Evolutionary conservation across 2,797 vertebrate genomes (phyloP).

Genomic region (Pipistrellus kuhlii): DNA sequence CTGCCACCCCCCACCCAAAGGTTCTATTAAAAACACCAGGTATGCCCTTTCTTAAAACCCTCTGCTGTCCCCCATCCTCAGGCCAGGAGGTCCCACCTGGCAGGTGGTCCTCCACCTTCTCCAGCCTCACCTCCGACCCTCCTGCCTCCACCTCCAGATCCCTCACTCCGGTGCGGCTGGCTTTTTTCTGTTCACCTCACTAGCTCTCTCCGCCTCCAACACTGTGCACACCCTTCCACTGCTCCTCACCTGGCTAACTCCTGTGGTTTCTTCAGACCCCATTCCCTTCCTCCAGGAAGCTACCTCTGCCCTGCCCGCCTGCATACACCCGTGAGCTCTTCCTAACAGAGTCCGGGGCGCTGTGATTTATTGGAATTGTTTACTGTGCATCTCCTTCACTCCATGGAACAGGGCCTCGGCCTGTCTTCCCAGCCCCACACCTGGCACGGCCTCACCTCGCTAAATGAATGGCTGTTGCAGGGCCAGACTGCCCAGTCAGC

Average conservation of each 20-base stretch:
- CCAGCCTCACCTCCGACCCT: not conserved
- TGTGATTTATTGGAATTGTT: not conserved
- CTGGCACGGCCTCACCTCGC: rapidly evolving
- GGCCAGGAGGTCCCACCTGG: no score
- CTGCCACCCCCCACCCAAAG: not conserved
- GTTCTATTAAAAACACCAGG: not conserved
- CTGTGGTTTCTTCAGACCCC: not conserved
- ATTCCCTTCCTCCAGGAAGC: not conserved
- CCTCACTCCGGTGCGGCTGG: not conserved
- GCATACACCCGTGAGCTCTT: not conserved
- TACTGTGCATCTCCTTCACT: not conserved
- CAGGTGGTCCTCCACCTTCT: not conserved
- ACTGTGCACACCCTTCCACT: not conserved
- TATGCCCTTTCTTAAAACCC: not conserved
- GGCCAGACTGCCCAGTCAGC: not conserved
- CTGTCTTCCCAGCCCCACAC: not conserved
- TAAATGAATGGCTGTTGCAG: not conserved
- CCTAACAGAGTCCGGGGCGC: not conserved
- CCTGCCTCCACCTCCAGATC: not conserved
- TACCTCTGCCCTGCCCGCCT: not conserved
- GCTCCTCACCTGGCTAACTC: not conserved
- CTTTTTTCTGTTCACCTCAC: not conserved
- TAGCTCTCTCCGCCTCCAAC: not conserved
- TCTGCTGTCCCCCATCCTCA: not conserved
- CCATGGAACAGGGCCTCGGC: not conserved